Evolutionary conservation across 2,797 vertebrate species (phyloP).

Genomic region (Adelosebastes latens): DNA sequence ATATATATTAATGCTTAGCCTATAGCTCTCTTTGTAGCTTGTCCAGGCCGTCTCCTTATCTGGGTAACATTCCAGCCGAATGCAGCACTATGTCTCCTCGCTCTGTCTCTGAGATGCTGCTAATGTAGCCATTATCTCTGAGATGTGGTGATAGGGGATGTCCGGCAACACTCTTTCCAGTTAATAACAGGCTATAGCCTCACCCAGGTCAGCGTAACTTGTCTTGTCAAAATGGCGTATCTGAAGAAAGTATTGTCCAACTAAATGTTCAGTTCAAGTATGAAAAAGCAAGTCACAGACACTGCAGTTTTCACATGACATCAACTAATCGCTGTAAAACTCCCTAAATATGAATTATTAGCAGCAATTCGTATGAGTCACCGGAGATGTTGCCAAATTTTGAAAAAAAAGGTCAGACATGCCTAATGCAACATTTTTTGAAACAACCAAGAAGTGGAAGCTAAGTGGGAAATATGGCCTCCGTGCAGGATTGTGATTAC

Average conservation of each 20-base stretch:
- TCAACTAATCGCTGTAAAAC: background rate
- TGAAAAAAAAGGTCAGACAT: constrained; percentile 25
- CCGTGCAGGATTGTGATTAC: constrained; percentile 19
- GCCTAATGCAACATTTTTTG: background rate
- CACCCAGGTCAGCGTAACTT: constrained; percentile 39
- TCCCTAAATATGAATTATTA: constrained; percentile 18
- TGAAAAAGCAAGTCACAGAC: background rate
- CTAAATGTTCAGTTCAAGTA: background rate
- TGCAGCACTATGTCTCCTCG: constrained; percentile 42
- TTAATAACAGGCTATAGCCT: constrained; percentile 43
- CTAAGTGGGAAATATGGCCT: constrained; percentile 34
- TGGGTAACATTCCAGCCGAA: constrained; percentile 63
- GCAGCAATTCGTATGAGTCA: constrained; percentile 29
- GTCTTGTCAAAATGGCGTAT: constrained; percentile 14
- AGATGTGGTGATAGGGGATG: constrained; percentile 60
- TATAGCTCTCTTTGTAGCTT: constrained; percentile 47
- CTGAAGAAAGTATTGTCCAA: background rate
- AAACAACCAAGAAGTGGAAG: constrained; percentile 6
- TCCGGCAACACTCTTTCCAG: constrained; percentile 40
- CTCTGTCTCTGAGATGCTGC: constrained; percentile 49
- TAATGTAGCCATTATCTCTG: constrained; percentile 64
- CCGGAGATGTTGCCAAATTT: background rate
- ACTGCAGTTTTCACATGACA: background rate
- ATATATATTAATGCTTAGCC: constrained; percentile 47
- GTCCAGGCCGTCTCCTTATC: constrained; percentile 56